phyloP scores from a whole-genome alignment of 2,888 invertebrate genomes.

The Fragum fragum region DNA sequence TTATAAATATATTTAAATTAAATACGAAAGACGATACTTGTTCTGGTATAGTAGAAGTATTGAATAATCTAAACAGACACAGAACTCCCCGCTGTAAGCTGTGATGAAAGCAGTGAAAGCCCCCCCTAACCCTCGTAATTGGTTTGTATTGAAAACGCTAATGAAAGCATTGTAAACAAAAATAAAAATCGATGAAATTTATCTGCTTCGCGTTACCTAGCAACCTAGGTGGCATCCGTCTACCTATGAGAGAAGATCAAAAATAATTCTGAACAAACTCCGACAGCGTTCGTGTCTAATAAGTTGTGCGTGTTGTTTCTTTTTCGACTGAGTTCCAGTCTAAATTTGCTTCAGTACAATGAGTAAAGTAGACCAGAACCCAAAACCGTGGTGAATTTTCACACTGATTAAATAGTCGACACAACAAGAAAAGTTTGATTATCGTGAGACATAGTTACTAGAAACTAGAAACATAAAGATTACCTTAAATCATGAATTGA shows the following conservation, averaged over 20 bases:
- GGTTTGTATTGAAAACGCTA: constrained; percentile 23
- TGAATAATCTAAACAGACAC: not conserved
- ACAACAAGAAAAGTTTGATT: too few relatives aligned
- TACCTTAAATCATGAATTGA: too few relatives aligned
- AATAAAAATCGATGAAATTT: constrained; percentile 31
- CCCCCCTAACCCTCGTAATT: not conserved
- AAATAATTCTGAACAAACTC: not conserved
- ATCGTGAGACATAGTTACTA: too few relatives aligned
- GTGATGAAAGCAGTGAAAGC: not conserved
- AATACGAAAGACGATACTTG: too few relatives aligned
- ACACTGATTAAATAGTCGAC: too few relatives aligned
- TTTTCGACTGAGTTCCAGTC: too few relatives aligned
- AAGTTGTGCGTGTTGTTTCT: not conserved
- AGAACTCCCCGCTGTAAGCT: not conserved
- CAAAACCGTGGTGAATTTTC: too few relatives aligned
- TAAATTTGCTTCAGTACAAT: too few relatives aligned
- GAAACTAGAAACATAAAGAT: too few relatives aligned
- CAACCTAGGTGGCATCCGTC: constrained; percentile 22
- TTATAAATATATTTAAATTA: too few relatives aligned
- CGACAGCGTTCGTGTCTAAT: not conserved
- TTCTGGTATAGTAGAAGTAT: too few relatives aligned
- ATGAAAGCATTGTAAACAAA: constrained; percentile 34
- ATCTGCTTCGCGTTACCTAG: constrained; percentile 25
- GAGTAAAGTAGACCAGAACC: too few relatives aligned
- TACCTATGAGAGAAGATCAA: constrained; percentile 19